Percentiles rank a stretch among this genome's conserved stretches.
Conservation (phyloP, 30 jellyfish, hydroid and myxozoan species). For the Turritopsis dohrnii region DNA sequence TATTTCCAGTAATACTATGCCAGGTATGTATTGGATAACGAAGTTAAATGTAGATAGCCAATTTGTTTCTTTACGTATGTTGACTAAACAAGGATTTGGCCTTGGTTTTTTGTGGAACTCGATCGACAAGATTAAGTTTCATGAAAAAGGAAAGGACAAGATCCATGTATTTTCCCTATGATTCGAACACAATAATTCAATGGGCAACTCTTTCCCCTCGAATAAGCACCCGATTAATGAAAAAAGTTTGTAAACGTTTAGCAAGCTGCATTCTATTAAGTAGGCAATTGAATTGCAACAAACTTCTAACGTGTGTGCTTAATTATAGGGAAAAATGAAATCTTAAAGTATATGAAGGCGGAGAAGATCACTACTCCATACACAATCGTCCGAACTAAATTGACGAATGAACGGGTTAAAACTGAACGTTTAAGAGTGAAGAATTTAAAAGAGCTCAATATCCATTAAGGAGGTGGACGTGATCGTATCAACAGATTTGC, state of each 20-base stretch:
- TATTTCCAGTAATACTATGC: constrained; percentile 5
- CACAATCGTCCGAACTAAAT: constrained; percentile 3
- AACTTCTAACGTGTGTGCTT: neutral
- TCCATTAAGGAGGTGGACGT: neutral
- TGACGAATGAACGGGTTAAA: constrained; percentile 12
- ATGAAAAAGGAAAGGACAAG: neutral
- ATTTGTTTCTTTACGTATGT: neutral
- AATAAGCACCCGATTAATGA: neutral
- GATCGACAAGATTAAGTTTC: neutral
- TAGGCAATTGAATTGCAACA: neutral
- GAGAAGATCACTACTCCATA: neutral
- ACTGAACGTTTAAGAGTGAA: neutral
- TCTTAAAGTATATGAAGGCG: constrained; percentile 7
- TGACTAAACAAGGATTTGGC: neutral
- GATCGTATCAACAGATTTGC: neutral
- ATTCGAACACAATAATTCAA: neutral
- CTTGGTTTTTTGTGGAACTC: neutral
- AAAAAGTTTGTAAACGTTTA: neutral
- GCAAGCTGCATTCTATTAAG: neutral
- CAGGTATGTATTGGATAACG: constrained; percentile 6
- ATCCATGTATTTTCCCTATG: neutral
- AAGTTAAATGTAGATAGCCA: neutral
- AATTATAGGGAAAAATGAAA: constrained; percentile 1
- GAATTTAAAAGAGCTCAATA: constrained; percentile 3
- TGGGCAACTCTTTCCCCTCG: neutral